phyloP scores from a whole-genome alignment of 2,113 vertebrate genomes.

The Zeus faber region DNA sequence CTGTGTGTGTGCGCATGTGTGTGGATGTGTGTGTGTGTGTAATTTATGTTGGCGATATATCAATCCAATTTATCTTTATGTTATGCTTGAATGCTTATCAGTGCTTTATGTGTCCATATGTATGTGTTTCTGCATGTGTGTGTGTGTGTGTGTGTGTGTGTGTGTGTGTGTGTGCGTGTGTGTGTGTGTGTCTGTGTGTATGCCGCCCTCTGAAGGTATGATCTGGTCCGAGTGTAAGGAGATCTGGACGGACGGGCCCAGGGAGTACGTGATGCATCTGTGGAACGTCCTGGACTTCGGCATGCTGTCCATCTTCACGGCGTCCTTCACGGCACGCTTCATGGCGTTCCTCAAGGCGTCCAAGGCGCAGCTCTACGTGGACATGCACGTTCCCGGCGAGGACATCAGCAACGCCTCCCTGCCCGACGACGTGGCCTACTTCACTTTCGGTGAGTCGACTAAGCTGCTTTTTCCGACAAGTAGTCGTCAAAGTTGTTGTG shows the following conservation, averaged over 20 bases:
- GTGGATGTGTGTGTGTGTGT: too few relatives aligned
- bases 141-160: conserved; percentile 4
- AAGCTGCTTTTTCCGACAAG: too few relatives aligned
- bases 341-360: conserved; percentile 96
- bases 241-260: conserved; percentile 92
- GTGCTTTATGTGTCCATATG: conserved; percentile 4
- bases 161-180: conserved; percentile 5
- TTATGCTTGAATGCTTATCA: conserved; percentile 10
- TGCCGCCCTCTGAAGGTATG: conserved; percentile 83
- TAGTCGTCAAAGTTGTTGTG: too few relatives aligned
- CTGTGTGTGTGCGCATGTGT: conserved; percentile 18
- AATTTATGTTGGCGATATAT: conserved; percentile 11
- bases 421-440: conserved; percentile 92
- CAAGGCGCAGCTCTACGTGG: conserved; percentile 92
- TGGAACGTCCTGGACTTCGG: conserved; percentile 97
- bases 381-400: conserved; percentile 82
- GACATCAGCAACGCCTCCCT: conserved; percentile 87
- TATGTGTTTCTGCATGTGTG: conserved; percentile 1
- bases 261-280: conserved; percentile 90
- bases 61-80: not conserved
- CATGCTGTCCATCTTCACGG: conserved; percentile 96
- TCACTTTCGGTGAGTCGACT: conserved; percentile 85
- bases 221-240: conserved; percentile 98
- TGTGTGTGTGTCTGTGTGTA: not conserved
- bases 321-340: conserved; percentile 92